These are phyloP conservation scores for Syrmaticus mikado DNA, from an alignment of 2,113 vertebrate species.

Conservation along the genomic window DNA sequence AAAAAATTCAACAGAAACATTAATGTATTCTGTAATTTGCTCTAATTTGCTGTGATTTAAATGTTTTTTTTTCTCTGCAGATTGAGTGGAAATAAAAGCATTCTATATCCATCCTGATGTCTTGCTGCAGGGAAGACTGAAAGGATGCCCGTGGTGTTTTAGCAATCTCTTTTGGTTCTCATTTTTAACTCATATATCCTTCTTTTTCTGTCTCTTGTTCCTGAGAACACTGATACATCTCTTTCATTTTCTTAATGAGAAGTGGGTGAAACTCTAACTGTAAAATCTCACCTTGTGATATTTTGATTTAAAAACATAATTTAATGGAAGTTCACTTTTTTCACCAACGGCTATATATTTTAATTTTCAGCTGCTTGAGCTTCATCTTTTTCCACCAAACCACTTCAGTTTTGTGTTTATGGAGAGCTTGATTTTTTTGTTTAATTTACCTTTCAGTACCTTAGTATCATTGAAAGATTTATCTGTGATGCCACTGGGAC, in stretches of 20 bases:
- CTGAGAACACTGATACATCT: neutral
- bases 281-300: neutral
- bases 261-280: neutral
- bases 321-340: neutral
- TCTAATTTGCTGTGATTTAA: neutral
- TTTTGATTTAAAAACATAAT: neutral
- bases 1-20: neutral
- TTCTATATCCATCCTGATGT: neutral
- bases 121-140: neutral
- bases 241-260: neutral
- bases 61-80: neutral
- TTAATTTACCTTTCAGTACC: conserved; percentile 46
- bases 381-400: neutral
- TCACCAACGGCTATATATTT: neutral
- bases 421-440: neutral
- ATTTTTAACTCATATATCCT: neutral
- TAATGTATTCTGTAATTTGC: neutral
- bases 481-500: neutral
- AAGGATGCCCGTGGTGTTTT: neutral
- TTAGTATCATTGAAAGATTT: conserved; percentile 61
- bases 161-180: neutral
- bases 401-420: neutral
- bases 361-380: neutral
- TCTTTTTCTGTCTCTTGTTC: neutral
- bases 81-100: neutral